A percentile compares a stretch with the other conserved stretches of the same genome.
Evolutionary conservation across 1,140 invertebrate species (phyloP).

Genomic region (Teleopsis dalmanni): DNA sequence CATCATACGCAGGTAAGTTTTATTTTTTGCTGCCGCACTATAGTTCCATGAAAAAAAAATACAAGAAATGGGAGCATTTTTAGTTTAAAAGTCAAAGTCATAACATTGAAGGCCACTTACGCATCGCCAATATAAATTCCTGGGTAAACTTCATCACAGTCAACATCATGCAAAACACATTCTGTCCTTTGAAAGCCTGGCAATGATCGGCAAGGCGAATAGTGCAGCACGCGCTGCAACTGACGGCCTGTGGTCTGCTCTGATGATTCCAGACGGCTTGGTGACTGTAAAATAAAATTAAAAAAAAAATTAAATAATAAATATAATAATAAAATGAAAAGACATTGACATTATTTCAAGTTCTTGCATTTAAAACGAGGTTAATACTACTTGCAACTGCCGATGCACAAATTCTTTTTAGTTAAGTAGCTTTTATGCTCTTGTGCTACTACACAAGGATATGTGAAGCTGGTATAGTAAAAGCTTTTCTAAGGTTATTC

Average conservation of each 20-base stretch:
- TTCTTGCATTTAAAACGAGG: too few relatives aligned
- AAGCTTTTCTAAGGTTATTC: too few relatives aligned
- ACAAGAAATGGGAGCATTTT: not conserved
- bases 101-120: slow-evolving; percentile 46
- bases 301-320: too few relatives aligned
- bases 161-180: slow-evolving; percentile 45
- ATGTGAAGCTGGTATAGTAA: too few relatives aligned
- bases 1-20: slow-evolving; percentile 61
- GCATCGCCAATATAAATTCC: slow-evolving; percentile 69
- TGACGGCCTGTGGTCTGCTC: slow-evolving; percentile 46
- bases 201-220: slow-evolving; percentile 44
- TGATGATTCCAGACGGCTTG: slow-evolving; percentile 34
- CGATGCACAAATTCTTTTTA: too few relatives aligned
- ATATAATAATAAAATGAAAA: too few relatives aligned
- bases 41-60: slow-evolving; percentile 5
- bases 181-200: slow-evolving; percentile 45
- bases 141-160: slow-evolving; percentile 73
- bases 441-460: too few relatives aligned
- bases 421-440: too few relatives aligned
- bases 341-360: too few relatives aligned
- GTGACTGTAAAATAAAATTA: slow-evolving; percentile 20
- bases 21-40: slow-evolving; percentile 70
- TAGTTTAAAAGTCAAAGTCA: not conserved
- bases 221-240: slow-evolving; percentile 43
- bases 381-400: too few relatives aligned